A percentile compares a stretch with the other conserved stretches of the same genome.
phyloP scores from a whole-genome alignment of 2,113 vertebrate species.

The Mormyrus iriodes region DNA sequence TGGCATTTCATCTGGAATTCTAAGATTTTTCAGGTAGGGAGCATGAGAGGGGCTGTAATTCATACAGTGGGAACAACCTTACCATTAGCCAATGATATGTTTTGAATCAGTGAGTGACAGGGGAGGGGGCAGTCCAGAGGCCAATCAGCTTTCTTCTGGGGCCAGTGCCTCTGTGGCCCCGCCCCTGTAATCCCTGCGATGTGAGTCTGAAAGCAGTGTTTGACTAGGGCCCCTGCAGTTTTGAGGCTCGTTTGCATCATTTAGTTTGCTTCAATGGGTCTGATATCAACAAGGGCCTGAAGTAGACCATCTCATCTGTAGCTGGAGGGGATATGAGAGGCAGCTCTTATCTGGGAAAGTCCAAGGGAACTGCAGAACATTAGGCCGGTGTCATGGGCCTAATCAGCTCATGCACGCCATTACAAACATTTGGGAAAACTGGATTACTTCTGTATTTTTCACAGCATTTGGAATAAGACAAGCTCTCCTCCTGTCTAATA shows the following conservation, averaged over 20 bases:
- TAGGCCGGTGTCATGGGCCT: not conserved
- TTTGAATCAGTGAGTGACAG: not conserved
- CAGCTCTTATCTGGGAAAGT: not conserved
- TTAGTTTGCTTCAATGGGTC: not conserved
- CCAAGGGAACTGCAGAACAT: not conserved
- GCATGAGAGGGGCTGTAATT: not conserved
- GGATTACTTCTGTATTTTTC: not conserved
- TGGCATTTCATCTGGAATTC: not conserved
- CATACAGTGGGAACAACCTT: not conserved
- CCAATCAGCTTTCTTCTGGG: not conserved
- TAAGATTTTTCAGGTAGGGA: not conserved
- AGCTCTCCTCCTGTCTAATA: not conserved
- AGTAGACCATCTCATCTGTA: not conserved
- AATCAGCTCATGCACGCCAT: not conserved
- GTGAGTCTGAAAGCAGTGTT: not conserved
- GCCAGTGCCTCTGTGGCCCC: not conserved
- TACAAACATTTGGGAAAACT: not conserved
- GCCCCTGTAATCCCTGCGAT: not conserved
- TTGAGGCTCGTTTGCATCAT: not conserved
- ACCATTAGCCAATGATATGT: not conserved
- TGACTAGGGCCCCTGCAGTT: not conserved
- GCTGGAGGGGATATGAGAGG: constrained; percentile 2
- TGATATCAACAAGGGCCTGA: not conserved
- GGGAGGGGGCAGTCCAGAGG: not conserved
- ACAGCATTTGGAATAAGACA: not conserved